Percentiles rank a stretch among this genome's conserved stretches.
These are phyloP conservation scores for Buphagus erythrorhynchus DNA, from an alignment of 2,797 vertebrate species.

Conservation along the genomic window DNA sequence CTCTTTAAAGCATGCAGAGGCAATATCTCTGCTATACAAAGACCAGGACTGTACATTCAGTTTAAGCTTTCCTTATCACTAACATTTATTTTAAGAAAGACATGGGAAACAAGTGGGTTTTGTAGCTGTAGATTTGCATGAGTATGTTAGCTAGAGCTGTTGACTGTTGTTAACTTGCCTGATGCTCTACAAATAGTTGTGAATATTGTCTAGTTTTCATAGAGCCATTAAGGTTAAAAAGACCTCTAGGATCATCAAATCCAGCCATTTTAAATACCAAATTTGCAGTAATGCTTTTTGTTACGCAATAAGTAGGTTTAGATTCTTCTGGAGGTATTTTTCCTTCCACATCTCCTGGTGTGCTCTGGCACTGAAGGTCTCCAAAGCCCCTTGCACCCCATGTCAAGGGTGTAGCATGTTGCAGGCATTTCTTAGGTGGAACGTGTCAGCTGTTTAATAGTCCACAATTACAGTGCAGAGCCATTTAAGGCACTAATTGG, in stretches of 20 bases:
- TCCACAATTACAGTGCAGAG: constrained; percentile 31
- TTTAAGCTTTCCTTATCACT: neutral
- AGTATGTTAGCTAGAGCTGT: neutral
- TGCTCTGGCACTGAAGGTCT: neutral
- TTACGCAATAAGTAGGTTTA: neutral
- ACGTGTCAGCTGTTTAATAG: constrained; percentile 19
- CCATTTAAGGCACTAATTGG: constrained; percentile 60
- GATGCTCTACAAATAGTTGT: neutral
- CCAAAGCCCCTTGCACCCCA: neutral
- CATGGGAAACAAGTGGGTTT: neutral
- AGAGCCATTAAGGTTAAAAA: neutral
- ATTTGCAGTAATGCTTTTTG: neutral
- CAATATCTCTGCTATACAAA: neutral
- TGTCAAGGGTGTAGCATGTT: neutral
- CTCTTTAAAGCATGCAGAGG: accelerated
- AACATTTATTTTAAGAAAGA: neutral
- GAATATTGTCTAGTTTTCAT: neutral
- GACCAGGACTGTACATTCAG: neutral
- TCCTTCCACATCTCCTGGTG: neutral
- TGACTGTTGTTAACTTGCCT: neutral
- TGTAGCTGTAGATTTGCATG: neutral
- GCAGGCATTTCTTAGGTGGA: neutral
- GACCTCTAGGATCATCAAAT: neutral
- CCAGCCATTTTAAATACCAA: neutral
- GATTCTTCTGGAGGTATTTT: neutral